These are phyloP conservation scores for Bellardia bayeri DNA, from an alignment of 2,888 invertebrate genomes.

Conservation along the genomic window DNA sequence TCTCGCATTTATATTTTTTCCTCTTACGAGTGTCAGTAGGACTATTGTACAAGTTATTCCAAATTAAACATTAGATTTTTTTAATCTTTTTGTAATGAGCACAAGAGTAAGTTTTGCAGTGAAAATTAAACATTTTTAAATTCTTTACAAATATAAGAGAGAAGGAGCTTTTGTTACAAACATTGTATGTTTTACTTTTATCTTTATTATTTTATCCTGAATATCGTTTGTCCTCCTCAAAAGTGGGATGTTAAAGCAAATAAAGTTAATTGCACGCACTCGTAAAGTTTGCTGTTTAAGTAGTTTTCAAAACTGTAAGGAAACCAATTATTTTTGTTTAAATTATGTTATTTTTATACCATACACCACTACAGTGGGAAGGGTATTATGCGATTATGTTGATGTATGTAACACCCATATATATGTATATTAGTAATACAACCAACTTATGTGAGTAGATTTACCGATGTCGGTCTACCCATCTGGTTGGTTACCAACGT, in stretches of 20 bases:
- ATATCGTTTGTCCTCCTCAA: background rate
- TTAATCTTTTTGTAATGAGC: conserved; percentile 1
- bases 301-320: background rate
- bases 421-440: no score
- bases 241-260: conserved; percentile 1
- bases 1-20: background rate
- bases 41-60: background rate
- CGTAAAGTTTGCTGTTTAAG: background rate
- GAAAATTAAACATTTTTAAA: conserved; percentile 1
- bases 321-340: background rate
- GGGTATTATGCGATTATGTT: no score
- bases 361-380: no score
- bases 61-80: background rate
- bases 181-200: background rate
- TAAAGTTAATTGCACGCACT: conserved; percentile 6
- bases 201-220: conserved; percentile 1
- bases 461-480: no score
- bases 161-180: background rate
- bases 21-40: background rate
- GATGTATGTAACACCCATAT: no score
- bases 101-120: background rate
- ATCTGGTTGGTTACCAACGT: no score
- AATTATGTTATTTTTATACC: no score
- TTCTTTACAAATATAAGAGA: background rate
- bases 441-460: no score